These are phyloP conservation scores for Discoglossus pictus DNA, from an alignment of 2,797 vertebrate genomes.

Conservation along the genomic window DNA sequence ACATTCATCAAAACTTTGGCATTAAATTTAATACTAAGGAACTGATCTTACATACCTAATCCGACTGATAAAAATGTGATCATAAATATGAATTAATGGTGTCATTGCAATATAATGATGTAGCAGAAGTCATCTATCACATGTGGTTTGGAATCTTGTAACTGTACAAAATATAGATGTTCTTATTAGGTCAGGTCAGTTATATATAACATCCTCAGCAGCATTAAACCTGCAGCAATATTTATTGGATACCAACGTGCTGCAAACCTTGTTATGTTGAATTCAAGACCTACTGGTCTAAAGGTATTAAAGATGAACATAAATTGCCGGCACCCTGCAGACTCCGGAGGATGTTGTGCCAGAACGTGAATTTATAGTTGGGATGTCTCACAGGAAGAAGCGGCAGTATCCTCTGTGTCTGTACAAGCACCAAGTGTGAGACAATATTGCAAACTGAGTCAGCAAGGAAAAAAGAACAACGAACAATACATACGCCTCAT, in stretches of 20 bases:
- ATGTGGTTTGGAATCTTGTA: constrained; percentile 19
- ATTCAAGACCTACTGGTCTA: constrained; percentile 50
- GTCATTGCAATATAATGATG: constrained; percentile 17
- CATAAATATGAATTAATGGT: constrained; percentile 40
- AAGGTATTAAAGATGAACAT: constrained; percentile 48
- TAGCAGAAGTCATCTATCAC: constrained; percentile 32
- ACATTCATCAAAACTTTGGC: background rate
- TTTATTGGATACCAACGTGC: constrained; percentile 37
- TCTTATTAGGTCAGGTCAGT: constrained; percentile 47
- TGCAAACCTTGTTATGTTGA: constrained; percentile 49
- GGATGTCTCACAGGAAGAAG: constrained; percentile 16
- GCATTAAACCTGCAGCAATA: constrained; percentile 43
- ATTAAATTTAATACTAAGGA: background rate
- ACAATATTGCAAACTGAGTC: background rate
- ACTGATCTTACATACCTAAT: constrained; percentile 9
- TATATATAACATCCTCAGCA: constrained; percentile 44
- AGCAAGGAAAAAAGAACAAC: background rate
- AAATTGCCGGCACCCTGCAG: constrained; percentile 40
- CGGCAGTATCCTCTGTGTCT: constrained; percentile 11
- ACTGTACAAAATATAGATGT: constrained; percentile 45
- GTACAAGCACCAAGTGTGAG: background rate
- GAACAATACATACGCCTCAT: background rate
- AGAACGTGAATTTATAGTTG: constrained; percentile 38
- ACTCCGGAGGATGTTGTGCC: constrained; percentile 23
- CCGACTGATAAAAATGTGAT: constrained; percentile 13